Evolutionary conservation across 2,888 invertebrate species (phyloP), one percentile per base, ranked within the genome.

Genomic region (Nomada ruficornis): DNA sequence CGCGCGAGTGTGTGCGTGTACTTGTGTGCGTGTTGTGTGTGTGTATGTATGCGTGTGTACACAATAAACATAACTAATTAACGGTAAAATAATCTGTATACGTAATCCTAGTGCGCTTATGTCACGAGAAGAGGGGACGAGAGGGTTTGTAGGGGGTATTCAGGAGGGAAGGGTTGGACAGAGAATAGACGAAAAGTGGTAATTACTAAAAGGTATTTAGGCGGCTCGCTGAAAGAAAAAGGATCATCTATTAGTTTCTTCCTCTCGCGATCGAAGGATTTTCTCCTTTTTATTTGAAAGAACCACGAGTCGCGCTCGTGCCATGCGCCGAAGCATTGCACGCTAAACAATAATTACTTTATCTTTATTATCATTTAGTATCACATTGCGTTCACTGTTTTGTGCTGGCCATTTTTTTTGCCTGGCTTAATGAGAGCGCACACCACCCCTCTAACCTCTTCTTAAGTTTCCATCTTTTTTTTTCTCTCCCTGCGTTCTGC

Each of bases 321-420:
- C 74, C 88, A 83, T 85, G 85, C 88, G 87, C 85, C 90, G 87
- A 88, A 85, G 88, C 88, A 87, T 89, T 89, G 89, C 91, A 87
- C 87, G 89, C 90, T 92, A 93, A 92, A 93, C 89, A 93, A 93
- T 93, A 93, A 92, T 93, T 93, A 92, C 90, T 89, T 91, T 92
- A 90, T 85, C 82, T 89, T 92, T 92, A 93, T 93, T 94, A 93
- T 93, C 91, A 93, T 93, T 94, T 93, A 93, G 93, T 94, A 93
- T 93, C 93, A 94, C 93, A 93, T 93, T 93, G 92, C 91, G 92
- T 93, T 93, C 92, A 93, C 92, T 92, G 91, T 93, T 91, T 88
- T 90, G 91, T 93, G 92, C 92, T 93, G 93, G 91, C 91, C 92
- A 89, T 90, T 89, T 90, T 89, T 15, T 47, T 47, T 91, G 90